Base-by-base conservation (phyloP, 2,113 vertebrate species). In the Sitta europaea region DNA sequence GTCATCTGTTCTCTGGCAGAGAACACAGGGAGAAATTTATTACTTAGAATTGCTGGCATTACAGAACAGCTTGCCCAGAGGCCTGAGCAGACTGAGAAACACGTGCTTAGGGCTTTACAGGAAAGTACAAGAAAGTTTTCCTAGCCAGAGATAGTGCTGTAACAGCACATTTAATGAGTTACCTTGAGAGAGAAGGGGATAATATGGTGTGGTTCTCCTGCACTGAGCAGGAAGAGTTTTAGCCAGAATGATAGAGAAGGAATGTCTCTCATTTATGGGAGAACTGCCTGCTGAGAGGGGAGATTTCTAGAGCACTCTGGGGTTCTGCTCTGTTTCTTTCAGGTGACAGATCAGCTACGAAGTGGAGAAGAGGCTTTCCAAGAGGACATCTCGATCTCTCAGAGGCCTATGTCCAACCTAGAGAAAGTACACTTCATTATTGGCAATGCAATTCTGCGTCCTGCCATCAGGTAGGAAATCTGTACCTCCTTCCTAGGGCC, bases 401-500 rank as follows among this genome's bases (percentile, higher is more conserved):
- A 99, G 76, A 97, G 98, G 45, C 98, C 99, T 19, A 98, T 99
- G 98, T 97, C 98, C 35, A 98, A 98, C 73, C 97, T 99, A 31
- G 99, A 99, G 95, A 99, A 99, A 97, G 98, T 99, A 31, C 99
- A 99, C 96, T 98, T 99, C 91, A 99, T 99, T 14, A 98, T 99
- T 66, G 98, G 98, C 90, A 99, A 98, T 17, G 99, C 97, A 91
- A 99, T 99, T 47, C 96, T 99, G 92, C 98, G 98, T 71, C 98
- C 98, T 14, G 97, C 98, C 91, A 99, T 99, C 93, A 99, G 99
- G 99, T 99, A 96, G 77, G 96, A 87, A 59, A 73, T 24, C 2
- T 42, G 20, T 42, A 51, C 22, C 25, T 86, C 50, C 43, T 76
- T 77, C 66, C 38, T 59, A 51, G 80, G 48, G 53, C 19, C 24